A percentile compares a stretch with the other conserved stretches of the same genome.
Conservation (phyloP, 2,888 invertebrate species). For the Cinara cedri region DNA sequence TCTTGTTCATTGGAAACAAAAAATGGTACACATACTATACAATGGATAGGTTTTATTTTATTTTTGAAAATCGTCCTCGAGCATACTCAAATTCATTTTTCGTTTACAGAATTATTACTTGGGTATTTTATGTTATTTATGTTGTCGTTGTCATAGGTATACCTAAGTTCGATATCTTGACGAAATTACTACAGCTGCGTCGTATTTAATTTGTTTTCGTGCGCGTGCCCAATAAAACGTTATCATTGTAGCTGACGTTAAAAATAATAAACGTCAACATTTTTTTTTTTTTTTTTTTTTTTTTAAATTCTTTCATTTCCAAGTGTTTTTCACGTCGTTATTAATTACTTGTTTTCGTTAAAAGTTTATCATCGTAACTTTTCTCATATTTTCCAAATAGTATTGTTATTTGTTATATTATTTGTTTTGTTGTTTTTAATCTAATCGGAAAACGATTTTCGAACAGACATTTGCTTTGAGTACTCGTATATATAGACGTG, state of each 20-base stretch:
- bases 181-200: background rate
- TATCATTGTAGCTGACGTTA: background rate
- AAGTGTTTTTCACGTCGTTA: constrained; percentile 10
- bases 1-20: too few relatives aligned
- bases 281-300: background rate
- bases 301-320: too few relatives aligned
- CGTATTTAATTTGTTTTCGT: constrained; percentile 6
- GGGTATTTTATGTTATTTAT: background rate
- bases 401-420: background rate
- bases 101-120: too few relatives aligned
- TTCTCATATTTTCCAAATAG: background rate
- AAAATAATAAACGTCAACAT: constrained; percentile 15
- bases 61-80: too few relatives aligned
- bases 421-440: background rate
- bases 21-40: too few relatives aligned
- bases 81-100: too few relatives aligned
- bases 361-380: background rate
- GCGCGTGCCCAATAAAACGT: background rate
- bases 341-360: constrained; percentile 7
- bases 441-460: background rate
- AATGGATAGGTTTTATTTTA: too few relatives aligned
- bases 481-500: background rate
- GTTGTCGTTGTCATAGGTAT: background rate
- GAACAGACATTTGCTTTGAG: background rate
- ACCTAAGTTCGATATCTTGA: too few relatives aligned